A percentile compares a stretch with the other conserved stretches of the same genome.
These are phyloP conservation scores for Chymomyza costata DNA, from an alignment of 1,140 invertebrate species.

Conservation along the genomic window DNA sequence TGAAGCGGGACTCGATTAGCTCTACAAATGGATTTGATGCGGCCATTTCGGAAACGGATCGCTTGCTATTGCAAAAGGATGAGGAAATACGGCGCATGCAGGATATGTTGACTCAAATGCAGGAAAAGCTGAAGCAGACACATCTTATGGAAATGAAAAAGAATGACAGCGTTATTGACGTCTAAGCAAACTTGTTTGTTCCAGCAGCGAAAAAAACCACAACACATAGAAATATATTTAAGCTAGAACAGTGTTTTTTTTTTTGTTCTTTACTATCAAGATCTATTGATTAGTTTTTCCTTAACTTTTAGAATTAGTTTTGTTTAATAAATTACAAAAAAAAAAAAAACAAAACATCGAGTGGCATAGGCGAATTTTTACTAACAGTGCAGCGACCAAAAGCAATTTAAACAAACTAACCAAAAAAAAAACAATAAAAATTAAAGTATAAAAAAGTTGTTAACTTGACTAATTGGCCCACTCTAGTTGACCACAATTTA, in stretches of 20 bases:
- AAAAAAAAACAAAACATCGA: too few relatives aligned
- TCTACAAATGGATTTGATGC: constrained; percentile 82
- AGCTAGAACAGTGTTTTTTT: too few relatives aligned
- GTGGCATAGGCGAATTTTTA: too few relatives aligned
- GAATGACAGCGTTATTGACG: constrained; percentile 88
- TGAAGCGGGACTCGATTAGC: constrained; percentile 90
- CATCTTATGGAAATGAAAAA: constrained; percentile 80
- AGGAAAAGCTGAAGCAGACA: constrained; percentile 92
- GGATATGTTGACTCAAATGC: constrained; percentile 97
- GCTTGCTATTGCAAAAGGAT: constrained; percentile 91
- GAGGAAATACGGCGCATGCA: constrained; percentile 97
- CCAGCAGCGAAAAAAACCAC: too few relatives aligned
- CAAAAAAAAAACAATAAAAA: background rate
- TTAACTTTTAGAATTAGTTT: too few relatives aligned
- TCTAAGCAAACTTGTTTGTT: constrained; percentile 75
- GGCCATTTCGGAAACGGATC: constrained; percentile 88
- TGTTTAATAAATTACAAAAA: too few relatives aligned
- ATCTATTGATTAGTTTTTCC: too few relatives aligned
- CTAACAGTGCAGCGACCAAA: too few relatives aligned
- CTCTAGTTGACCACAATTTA: background rate
- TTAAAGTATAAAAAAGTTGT: background rate
- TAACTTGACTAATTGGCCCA: background rate
- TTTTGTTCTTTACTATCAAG: too few relatives aligned
- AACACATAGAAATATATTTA: too few relatives aligned
- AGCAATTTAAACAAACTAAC: background rate